A percentile compares a stretch with the other conserved stretches of the same genome.
Evolutionary conservation across 2,888 invertebrate species (phyloP).

Genomic region (Latrodectus hesperus): DNA sequence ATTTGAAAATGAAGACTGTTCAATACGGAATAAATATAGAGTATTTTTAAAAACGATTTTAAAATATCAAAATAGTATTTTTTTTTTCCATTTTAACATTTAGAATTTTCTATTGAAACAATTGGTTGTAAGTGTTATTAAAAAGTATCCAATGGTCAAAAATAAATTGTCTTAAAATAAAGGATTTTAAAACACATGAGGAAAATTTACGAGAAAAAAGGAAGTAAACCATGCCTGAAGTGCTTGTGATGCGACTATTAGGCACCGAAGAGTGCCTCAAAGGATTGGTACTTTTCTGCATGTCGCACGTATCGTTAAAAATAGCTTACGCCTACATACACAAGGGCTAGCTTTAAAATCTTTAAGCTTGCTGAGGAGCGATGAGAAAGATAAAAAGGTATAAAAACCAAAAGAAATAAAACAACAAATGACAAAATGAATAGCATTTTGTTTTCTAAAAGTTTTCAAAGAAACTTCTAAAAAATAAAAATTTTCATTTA

Average conservation of each 20-base stretch:
- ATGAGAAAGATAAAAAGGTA: background rate
- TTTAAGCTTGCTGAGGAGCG: background rate
- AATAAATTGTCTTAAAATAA: too few relatives aligned
- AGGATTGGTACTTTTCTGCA: background rate
- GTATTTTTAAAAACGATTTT: too few relatives aligned
- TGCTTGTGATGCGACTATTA: constrained; percentile 34
- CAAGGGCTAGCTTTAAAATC: background rate
- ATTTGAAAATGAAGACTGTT: too few relatives aligned
- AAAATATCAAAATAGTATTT: too few relatives aligned
- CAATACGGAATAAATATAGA: too few relatives aligned
- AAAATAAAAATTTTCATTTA: too few relatives aligned
- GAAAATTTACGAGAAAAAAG: background rate
- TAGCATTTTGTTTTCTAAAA: too few relatives aligned
- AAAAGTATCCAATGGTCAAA: too few relatives aligned
- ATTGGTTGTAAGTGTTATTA: too few relatives aligned
- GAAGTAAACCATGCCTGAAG: background rate
- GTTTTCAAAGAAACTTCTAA: too few relatives aligned
- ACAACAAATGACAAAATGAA: constrained; percentile 8
- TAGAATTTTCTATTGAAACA: too few relatives aligned
- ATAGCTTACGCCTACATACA: constrained; percentile 63
- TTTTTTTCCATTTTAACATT: too few relatives aligned
- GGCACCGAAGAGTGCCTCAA: constrained; percentile 36
- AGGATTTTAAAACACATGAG: background rate
- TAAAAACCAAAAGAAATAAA: constrained; percentile 6
- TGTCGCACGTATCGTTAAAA: constrained; percentile 21